These are phyloP conservation scores for cattle (Bos taurus) DNA, from an alignment of 2,113 vertebrate genomes.

Conservation along the genomic window DNA sequence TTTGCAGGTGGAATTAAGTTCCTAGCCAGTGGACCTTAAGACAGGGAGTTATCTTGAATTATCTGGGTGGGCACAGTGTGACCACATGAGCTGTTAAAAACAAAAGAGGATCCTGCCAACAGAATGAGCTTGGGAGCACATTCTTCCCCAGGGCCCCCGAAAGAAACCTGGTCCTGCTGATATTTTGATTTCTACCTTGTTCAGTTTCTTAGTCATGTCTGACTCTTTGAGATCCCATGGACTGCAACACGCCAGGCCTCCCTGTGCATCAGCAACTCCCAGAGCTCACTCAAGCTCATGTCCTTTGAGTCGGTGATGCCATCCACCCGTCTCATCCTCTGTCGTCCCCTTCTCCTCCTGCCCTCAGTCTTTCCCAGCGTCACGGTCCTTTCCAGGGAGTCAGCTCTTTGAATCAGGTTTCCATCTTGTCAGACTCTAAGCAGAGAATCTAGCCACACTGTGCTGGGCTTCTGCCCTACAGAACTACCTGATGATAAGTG, in stretches of 20 bases:
- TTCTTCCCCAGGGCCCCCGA: not conserved
- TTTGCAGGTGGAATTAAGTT: not conserved
- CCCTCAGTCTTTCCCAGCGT: not conserved
- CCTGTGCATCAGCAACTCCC: not conserved
- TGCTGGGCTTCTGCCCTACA: rapidly evolving
- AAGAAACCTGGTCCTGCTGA: not conserved
- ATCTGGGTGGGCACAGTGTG: not conserved
- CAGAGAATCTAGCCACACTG: rapidly evolving
- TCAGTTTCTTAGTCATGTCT: not conserved
- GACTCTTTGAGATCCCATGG: not conserved
- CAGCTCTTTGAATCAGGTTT: not conserved
- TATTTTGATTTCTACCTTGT: not conserved
- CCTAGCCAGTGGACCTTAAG: not conserved
- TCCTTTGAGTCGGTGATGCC: not conserved
- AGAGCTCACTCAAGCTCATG: not conserved
- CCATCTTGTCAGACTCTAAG: too few relatives aligned
- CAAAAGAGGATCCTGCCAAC: too few relatives aligned
- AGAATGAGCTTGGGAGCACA: too few relatives aligned
- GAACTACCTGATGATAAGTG: rapidly evolving
- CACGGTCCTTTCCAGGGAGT: not conserved
- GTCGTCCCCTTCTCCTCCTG: not conserved
- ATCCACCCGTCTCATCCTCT: not conserved
- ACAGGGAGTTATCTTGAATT: not conserved
- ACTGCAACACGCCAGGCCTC: not conserved
- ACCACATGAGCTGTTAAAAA: too few relatives aligned